Percentiles rank a stretch among this genome's conserved stretches.
These are phyloP conservation scores for Acyrthosiphon pisum DNA, from an alignment of 1,140 invertebrate species.

Conservation along the genomic window DNA sequence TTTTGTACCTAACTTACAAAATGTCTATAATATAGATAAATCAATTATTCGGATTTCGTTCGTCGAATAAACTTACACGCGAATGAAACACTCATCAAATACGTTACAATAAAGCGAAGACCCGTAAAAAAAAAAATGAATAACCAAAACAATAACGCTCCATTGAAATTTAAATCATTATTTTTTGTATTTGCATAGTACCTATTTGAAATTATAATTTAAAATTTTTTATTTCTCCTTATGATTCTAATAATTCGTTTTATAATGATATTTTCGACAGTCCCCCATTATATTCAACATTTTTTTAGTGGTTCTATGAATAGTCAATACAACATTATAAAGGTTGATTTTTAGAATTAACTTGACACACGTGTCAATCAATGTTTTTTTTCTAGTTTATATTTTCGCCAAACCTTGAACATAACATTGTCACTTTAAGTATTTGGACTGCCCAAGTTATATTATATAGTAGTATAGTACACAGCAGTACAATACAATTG, in stretches of 20 bases:
- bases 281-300: background rate
- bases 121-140: background rate
- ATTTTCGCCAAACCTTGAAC: background rate
- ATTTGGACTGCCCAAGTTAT: background rate
- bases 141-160: background rate
- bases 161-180: conserved; percentile 19
- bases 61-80: background rate
- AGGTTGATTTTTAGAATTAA: conserved; percentile 29
- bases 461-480: background rate
- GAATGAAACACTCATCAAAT: background rate
- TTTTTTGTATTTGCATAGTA: conserved; percentile 2
- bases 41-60: background rate
- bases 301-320: background rate
- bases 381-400: background rate
- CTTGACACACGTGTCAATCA: conserved; percentile 18
- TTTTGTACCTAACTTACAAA: background rate
- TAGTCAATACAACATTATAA: background rate
- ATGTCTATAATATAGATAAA: background rate
- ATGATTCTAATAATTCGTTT: background rate
- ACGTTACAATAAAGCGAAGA: background rate
- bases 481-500: background rate
- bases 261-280: background rate
- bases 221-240: background rate
- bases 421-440: background rate
- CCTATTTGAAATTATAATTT: conserved; percentile 49